phyloP scores from a whole-genome alignment of 2,888 invertebrate species.

The Plebejus anna region DNA sequence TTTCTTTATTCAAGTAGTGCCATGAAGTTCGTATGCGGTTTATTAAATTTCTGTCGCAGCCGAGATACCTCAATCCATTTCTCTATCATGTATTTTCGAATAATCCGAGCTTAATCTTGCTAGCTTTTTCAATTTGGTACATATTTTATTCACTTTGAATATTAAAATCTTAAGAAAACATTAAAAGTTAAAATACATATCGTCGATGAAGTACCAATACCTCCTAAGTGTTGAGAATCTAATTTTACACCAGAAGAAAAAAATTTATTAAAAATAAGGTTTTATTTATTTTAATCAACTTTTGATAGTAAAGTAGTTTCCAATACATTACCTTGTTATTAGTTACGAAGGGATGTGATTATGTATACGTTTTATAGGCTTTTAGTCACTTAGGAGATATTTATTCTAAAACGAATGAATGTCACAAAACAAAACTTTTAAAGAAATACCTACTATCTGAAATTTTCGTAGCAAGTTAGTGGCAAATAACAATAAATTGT shows the following conservation, averaged over 20 bases:
- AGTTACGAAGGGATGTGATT: too few species aligned
- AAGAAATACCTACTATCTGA: neutral
- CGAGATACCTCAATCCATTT: conserved; percentile 24
- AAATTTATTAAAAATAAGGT: too few species aligned
- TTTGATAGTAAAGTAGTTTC: too few species aligned
- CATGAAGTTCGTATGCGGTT: conserved; percentile 20
- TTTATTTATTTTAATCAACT: too few species aligned
- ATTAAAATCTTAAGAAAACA: neutral
- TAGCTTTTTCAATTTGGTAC: neutral
- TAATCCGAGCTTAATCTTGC: neutral
- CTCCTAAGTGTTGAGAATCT: too few species aligned
- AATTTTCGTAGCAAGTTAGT: neutral
- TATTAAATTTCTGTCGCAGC: conserved; percentile 24
- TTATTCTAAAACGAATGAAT: neutral
- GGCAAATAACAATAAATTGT: too few species aligned
- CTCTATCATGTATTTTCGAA: conserved; percentile 22
- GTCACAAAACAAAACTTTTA: neutral
- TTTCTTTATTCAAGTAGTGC: conserved; percentile 27
- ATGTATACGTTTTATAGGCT: too few species aligned
- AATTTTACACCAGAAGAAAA: too few species aligned
- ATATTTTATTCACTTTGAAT: neutral
- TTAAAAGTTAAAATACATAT: neutral
- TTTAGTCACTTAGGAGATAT: too few species aligned
- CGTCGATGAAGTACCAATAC: too few species aligned
- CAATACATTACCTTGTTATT: too few species aligned